Conservation (phyloP, 1,140 invertebrate species). For the Cyclina sinensis region DNA sequence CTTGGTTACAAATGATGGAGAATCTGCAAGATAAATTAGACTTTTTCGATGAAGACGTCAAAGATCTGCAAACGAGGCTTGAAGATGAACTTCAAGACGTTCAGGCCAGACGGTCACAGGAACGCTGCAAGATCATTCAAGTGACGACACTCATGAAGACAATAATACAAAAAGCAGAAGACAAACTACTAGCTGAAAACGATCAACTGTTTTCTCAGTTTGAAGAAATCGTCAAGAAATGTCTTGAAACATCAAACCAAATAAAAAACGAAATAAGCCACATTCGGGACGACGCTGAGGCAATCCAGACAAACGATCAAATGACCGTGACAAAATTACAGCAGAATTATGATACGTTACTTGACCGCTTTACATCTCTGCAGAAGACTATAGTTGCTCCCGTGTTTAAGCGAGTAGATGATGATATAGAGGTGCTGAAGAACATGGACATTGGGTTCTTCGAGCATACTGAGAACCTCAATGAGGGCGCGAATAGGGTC, state of each 20-base stretch:
- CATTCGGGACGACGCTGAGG: not conserved
- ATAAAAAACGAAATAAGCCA: not conserved
- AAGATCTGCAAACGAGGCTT: not conserved
- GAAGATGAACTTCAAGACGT: not conserved
- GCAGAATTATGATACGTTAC: not conserved
- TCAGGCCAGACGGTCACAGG: not conserved
- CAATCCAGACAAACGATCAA: not conserved
- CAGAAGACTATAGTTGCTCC: not conserved
- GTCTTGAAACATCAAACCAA: not conserved
- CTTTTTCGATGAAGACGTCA: conserved; percentile 4
- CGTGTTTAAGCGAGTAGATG: not conserved
- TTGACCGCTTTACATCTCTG: not conserved
- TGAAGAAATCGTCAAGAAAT: not conserved
- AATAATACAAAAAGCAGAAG: not conserved
- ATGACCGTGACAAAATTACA: not conserved
- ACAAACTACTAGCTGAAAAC: not conserved
- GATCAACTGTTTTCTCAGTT: not conserved
- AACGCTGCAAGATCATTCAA: not conserved
- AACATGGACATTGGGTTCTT: not conserved
- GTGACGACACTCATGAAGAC: not conserved
- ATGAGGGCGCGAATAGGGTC: not conserved
- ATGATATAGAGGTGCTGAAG: not conserved
- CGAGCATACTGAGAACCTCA: not conserved
- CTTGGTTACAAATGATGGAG: not conserved
- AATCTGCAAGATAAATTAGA: not conserved